Evolutionary conservation across 2,888 invertebrate species (phyloP).

Genomic region (Ypsolopha sequella): DNA sequence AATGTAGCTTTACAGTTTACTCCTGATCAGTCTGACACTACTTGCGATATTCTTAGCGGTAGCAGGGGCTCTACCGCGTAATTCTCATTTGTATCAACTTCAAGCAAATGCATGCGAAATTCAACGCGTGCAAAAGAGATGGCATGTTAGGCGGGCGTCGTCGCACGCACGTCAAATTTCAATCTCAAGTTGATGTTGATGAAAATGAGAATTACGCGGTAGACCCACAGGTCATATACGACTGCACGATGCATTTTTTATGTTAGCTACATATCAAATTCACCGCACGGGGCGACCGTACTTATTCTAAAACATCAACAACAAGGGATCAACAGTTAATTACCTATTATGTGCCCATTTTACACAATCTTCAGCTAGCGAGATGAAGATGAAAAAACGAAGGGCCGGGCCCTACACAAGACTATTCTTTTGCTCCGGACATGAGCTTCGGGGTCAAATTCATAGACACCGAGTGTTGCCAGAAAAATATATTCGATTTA

Average conservation of each 20-base stretch:
- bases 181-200: no score
- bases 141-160: no score
- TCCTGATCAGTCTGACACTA: slow-evolving; percentile 56
- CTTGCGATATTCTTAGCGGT: slow-evolving; percentile 63
- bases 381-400: slow-evolving; percentile 59
- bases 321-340: slow-evolving; percentile 17
- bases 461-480: slow-evolving; percentile 66
- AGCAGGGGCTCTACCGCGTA: no score
- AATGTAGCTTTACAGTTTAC: slow-evolving; percentile 44
- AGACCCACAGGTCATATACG: slow-evolving; percentile 35
- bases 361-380: slow-evolving; percentile 54
- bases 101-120: no score
- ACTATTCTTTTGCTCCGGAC: slow-evolving; percentile 64
- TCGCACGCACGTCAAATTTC: no score
- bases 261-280: slow-evolving; percentile 18
- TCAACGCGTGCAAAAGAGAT: no score
- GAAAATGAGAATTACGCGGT: no score
- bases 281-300: slow-evolving; percentile 7
- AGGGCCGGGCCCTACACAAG: slow-evolving; percentile 67
- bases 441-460: slow-evolving; percentile 71
- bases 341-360: slow-evolving; percentile 72
- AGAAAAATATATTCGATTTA: slow-evolving; percentile 10
- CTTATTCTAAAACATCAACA: not conserved
- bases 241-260: slow-evolving; percentile 46
- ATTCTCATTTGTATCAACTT: no score